These are phyloP conservation scores for Diachasma alloeum DNA, from an alignment of 1,140 invertebrate species.

Conservation along the genomic window DNA sequence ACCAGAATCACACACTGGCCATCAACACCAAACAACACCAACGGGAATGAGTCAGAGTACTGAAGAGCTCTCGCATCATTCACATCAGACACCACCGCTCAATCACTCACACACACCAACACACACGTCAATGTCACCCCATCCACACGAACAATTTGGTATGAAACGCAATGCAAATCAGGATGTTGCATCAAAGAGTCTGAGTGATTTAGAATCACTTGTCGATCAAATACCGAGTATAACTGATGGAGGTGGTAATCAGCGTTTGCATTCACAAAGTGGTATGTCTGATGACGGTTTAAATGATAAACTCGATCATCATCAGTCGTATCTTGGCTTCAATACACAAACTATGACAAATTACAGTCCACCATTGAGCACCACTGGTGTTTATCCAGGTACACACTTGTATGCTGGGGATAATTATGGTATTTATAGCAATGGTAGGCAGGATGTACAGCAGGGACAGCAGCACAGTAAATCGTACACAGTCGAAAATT, in stretches of 20 bases:
- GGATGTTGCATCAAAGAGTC: constrained; percentile 84
- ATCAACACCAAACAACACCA: constrained; percentile 55
- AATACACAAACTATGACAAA: constrained; percentile 46
- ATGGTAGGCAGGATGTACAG: constrained; percentile 42
- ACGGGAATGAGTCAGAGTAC: constrained; percentile 53
- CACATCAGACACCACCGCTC: constrained; percentile 59
- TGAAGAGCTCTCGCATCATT: constrained; percentile 56
- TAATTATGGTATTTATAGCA: constrained; percentile 56
- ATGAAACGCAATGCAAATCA: constrained; percentile 59
- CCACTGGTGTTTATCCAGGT: constrained; percentile 44
- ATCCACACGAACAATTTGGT: constrained; percentile 58
- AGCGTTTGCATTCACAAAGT: constrained; percentile 53
- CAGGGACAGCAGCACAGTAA: constrained; percentile 56
- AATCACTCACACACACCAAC: constrained; percentile 59
- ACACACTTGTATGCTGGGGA: constrained; percentile 54
- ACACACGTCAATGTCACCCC: constrained; percentile 58
- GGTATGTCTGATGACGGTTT: constrained; percentile 48
- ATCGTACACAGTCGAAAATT: constrained; percentile 61
- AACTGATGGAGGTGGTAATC: constrained; percentile 71
- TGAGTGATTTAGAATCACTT: constrained; percentile 87
- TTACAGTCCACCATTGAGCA: constrained; percentile 54
- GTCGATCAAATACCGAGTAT: constrained; percentile 92
- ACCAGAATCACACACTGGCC: constrained; percentile 50
- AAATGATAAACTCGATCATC: constrained; percentile 48
- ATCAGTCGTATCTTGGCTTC: constrained; percentile 55